Conservation (phyloP, 1,140 invertebrate genomes). For the Penaeus indicus region DNA sequence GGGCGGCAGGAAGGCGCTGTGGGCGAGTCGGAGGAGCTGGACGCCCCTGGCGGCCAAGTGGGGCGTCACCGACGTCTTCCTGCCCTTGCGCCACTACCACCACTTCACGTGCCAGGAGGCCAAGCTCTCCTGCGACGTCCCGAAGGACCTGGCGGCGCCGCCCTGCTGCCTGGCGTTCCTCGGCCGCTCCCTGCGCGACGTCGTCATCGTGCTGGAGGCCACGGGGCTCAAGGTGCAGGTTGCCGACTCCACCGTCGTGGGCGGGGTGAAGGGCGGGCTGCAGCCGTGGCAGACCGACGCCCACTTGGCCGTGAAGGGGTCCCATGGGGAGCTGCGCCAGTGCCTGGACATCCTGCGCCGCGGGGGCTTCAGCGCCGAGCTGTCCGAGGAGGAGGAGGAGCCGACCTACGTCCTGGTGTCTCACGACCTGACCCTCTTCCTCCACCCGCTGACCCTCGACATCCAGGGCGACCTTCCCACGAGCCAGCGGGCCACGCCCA, state of each 20-base stretch:
- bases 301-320: slow-evolving; percentile 61
- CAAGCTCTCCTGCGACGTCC: slow-evolving; percentile 51
- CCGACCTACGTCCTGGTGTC: not conserved
- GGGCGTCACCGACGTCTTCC: slow-evolving; percentile 61
- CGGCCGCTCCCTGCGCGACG: slow-evolving; percentile 46
- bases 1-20: slow-evolving; percentile 21
- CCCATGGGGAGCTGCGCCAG: not conserved
- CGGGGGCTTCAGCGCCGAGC: slow-evolving; percentile 57
- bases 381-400: not conserved
- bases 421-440: not conserved
- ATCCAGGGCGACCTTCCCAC: slow-evolving; percentile 47
- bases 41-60: slow-evolving; percentile 64
- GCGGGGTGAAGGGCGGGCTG: slow-evolving; percentile 68
- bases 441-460: slow-evolving; percentile 36
- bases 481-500: slow-evolving; percentile 62
- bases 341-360: slow-evolving; percentile 39
- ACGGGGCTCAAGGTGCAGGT: slow-evolving; percentile 67
- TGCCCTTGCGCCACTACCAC: slow-evolving; percentile 49
- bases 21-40: slow-evolving; percentile 47
- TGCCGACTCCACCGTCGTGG: slow-evolving; percentile 67
- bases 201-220: slow-evolving; percentile 43
- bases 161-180: slow-evolving; percentile 66
- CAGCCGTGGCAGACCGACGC: slow-evolving; percentile 69
- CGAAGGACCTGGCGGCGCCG: slow-evolving; percentile 53
- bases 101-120: slow-evolving; percentile 65